These are phyloP conservation scores for Pyrgus malvae DNA, from an alignment of 2,888 invertebrate species.

Conservation along the genomic window DNA sequence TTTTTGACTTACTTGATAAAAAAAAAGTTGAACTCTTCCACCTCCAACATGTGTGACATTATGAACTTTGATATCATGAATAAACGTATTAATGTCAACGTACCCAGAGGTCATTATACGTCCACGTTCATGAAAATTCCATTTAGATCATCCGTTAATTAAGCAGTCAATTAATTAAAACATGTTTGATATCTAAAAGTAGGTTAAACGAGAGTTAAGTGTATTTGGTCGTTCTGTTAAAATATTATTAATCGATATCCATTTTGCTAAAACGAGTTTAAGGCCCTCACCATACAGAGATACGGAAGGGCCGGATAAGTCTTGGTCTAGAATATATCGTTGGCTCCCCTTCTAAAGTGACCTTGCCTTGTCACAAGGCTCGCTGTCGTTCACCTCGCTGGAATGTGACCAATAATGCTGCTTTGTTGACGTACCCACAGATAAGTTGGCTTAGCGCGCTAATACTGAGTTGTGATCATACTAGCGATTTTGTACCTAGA, in stretches of 20 bases:
- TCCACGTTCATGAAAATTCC: too few species aligned
- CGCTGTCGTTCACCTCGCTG: slow-evolving; percentile 62
- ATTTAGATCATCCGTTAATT: too few species aligned
- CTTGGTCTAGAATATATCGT: slow-evolving; percentile 30
- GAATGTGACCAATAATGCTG: slow-evolving; percentile 70
- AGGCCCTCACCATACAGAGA: slow-evolving; percentile 30
- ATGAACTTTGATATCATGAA: too few species aligned
- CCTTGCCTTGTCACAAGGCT: slow-evolving; percentile 71
- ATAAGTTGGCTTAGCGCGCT: slow-evolving; percentile 25
- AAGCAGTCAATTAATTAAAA: neutral
- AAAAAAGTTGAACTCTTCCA: too few species aligned
- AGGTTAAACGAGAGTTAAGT: slow-evolving; percentile 8
- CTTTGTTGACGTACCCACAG: slow-evolving; percentile 54
- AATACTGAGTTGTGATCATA: too few species aligned
- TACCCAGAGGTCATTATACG: too few species aligned
- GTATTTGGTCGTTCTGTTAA: neutral
- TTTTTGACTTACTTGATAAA: too few species aligned
- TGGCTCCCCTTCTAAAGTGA: slow-evolving; percentile 61
- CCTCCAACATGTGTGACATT: too few species aligned
- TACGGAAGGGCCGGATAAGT: slow-evolving; percentile 37
- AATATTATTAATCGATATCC: too few species aligned
- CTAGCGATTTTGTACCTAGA: too few species aligned
- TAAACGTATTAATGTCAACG: too few species aligned
- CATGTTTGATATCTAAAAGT: neutral
- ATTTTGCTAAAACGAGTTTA: slow-evolving; percentile 15